Evolutionary conservation across 2,113 vertebrate genomes (phyloP), one percentile per base, ranked within the genome.

Genomic region (Cavia aperea): DNA sequence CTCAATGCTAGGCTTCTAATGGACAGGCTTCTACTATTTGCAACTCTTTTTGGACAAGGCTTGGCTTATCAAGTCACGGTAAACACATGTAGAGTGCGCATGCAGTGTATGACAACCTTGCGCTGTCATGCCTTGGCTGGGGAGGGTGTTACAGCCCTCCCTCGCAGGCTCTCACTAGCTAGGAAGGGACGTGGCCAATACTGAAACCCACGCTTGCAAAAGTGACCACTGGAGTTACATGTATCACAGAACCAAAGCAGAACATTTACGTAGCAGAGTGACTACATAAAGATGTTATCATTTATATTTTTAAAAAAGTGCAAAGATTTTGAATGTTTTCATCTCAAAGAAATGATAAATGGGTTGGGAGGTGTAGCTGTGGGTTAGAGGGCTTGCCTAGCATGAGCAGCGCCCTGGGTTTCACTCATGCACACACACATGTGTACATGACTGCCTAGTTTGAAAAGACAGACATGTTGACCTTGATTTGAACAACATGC

Each of bases 211-310:
- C 9, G 16, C 26, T 70, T 62, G 85, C 49, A 77, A 43, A 92
- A 88, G 60, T 15, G 19, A 87, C 68, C 63, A 36, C 56, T 46
- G 36, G 15, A 46, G 11, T 15, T n/a, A 29, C 79, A 36, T 49
- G 68, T 72, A 39, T 31, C 54, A 60, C 75, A 58, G 86, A 88
- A 95, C 88, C 73, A 93, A 91, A 84, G 29, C 63, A 46, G 23
- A 33, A 46, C 23, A 49, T 39, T 65, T 83, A 58, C n/a, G 72
- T 29, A 88, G 31, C 16, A 56, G 15, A 21, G 6, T 66, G 39
- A 36, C 49, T 77, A 84, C 23, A 46, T 54, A 65, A n/a, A 46
- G 15, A 56, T 84, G 75, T 21, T 29, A 43, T 49, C 31, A n/a
- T 51, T 1, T 31, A 31, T 65, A 58, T 93, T 56, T 56, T 31